Evolutionary conservation across 2,888 invertebrate genomes (phyloP).

Genomic region (Sesia bembeciformis): DNA sequence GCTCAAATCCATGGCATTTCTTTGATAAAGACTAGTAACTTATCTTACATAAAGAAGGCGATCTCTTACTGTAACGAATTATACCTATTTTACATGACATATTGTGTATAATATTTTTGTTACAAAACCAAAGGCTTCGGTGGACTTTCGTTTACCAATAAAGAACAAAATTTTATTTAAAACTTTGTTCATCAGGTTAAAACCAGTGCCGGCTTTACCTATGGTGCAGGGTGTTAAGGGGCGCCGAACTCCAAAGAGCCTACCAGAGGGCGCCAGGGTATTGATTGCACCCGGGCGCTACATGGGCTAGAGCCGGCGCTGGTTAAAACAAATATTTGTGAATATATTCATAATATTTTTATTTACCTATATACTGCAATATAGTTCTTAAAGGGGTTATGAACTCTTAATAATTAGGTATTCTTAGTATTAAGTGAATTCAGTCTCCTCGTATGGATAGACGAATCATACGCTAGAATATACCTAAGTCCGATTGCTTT

Average conservation of each 20-base stretch:
- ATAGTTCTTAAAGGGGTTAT: conserved; percentile 40
- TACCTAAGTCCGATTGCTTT: conserved; percentile 70
- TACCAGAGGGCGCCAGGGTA: too few species aligned
- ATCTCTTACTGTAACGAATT: neutral
- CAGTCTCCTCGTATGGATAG: conserved; percentile 47
- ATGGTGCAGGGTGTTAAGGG: too few species aligned
- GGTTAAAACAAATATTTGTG: neutral
- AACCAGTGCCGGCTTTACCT: too few species aligned
- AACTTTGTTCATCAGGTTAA: too few species aligned
- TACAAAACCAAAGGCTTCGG: conserved; percentile 33
- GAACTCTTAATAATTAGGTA: conserved; percentile 39
- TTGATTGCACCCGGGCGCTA: too few species aligned
- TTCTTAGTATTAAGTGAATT: conserved; percentile 18
- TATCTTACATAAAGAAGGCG: neutral
- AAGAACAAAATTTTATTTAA: conserved; percentile 4
- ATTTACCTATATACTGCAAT: conserved; percentile 45
- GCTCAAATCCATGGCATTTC: conserved; percentile 71
- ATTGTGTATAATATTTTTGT: conserved; percentile 8
- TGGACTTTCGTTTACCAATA: conserved; percentile 41
- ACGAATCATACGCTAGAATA: conserved; percentile 73
- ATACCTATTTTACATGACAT: neutral
- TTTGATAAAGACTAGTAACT: conserved; percentile 38
- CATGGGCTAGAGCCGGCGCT: too few species aligned
- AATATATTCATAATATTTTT: conserved; percentile 12
- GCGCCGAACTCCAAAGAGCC: too few species aligned